Conservation (phyloP, 2,888 invertebrate species). For the Priocnemis perturbator region DNA sequence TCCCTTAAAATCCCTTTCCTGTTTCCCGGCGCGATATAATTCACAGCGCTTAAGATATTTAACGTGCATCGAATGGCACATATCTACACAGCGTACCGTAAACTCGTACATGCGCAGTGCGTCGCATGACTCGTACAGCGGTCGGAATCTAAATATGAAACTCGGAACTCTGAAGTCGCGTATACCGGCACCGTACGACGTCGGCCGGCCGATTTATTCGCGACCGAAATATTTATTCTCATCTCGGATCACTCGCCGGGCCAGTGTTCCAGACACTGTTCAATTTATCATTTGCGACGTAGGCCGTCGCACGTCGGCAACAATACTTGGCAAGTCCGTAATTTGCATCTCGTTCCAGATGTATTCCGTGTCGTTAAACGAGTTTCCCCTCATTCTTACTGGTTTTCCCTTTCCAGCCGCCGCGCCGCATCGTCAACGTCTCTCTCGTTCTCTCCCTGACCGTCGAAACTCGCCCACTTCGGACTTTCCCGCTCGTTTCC, state of each 20-base stretch:
- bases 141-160: no score
- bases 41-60: no score
- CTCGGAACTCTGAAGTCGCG: no score
- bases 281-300: conserved; percentile 55
- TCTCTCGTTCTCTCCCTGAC: conserved; percentile 10
- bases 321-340: conserved; percentile 58
- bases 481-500: conserved; percentile 30
- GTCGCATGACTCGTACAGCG: no score
- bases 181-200: no score
- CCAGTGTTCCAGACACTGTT: conserved; percentile 3
- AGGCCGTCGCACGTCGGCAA: conserved; percentile 49
- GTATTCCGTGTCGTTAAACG: conserved; percentile 60
- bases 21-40: no score
- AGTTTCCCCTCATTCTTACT: conserved; percentile 39
- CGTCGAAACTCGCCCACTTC: background rate
- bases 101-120: no score
- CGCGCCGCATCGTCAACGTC: background rate
- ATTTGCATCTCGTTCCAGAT: conserved; percentile 59
- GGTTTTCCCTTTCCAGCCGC: background rate
- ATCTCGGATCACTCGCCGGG: conserved; percentile 25
- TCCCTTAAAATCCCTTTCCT: no score
- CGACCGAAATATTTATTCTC: conserved; percentile 38
- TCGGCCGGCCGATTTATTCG: no score
- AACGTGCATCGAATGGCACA: no score
- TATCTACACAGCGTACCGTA: no score